Percentiles rank a stretch among this genome's conserved stretches.
Conservation (phyloP, 2,888 invertebrate species). For the Tridacna gigas region DNA sequence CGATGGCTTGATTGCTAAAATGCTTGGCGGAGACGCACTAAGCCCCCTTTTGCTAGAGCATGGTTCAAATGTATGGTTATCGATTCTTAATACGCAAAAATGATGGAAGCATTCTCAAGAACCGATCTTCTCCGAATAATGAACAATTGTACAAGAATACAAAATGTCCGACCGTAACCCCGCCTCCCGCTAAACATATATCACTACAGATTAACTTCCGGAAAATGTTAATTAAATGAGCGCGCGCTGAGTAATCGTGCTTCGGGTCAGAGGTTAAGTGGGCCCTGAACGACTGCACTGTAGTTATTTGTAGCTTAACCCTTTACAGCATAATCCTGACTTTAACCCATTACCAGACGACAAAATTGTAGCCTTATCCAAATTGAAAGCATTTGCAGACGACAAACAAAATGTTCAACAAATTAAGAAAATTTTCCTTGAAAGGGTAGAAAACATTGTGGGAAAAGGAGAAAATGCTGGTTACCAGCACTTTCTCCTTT, state of each 20-base stretch:
- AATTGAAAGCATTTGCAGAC: too few species aligned
- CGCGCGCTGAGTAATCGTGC: neutral
- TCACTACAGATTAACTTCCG: slow-evolving; percentile 20
- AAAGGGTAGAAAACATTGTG: too few species aligned
- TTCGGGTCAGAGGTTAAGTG: slow-evolving; percentile 24
- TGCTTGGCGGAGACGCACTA: too few species aligned
- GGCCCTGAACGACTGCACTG: neutral
- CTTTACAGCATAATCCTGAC: neutral
- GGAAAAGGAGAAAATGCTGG: too few species aligned
- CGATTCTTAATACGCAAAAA: neutral
- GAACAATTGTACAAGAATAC: neutral
- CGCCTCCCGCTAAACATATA: neutral
- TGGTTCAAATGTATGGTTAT: neutral
- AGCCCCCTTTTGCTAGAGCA: too few species aligned
- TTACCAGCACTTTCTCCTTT: too few species aligned
- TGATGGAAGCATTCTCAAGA: neutral
- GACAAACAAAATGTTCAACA: too few species aligned
- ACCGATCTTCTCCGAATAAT: neutral
- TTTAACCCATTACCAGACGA: neutral
- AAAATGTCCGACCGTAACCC: neutral
- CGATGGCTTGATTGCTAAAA: too few species aligned
- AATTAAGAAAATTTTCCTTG: too few species aligned
- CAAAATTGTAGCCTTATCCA: too few species aligned
- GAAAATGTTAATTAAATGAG: slow-evolving; percentile 37
- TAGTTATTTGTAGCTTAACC: neutral